Evolutionary conservation across 2,113 vertebrate species (phyloP).

Genomic region (Proterorhinus semilunaris): DNA sequence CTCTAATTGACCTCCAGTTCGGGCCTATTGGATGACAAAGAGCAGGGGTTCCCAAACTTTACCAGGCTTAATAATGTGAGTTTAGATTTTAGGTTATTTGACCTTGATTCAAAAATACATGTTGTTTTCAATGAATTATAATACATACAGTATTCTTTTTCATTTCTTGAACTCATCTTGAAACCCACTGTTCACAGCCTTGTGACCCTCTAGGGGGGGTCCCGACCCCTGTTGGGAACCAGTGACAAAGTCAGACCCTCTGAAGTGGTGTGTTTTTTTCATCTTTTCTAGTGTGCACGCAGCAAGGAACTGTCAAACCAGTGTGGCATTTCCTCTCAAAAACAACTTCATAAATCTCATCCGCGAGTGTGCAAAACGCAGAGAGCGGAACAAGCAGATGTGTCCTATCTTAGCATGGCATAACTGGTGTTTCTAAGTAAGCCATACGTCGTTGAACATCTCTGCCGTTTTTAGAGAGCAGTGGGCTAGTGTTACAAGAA

Average conservation of each 20-base stretch:
- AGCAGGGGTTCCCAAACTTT: background rate
- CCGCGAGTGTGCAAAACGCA: constrained; percentile 9
- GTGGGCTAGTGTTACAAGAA: constrained; percentile 39
- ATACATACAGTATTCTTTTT: too few relatives aligned
- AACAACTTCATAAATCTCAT: constrained; percentile 66
- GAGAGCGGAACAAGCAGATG: constrained; percentile 56
- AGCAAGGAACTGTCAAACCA: constrained; percentile 43
- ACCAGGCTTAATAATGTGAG: too few relatives aligned
- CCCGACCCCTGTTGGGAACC: too few relatives aligned
- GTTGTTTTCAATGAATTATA: too few relatives aligned
- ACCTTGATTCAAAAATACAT: too few relatives aligned
- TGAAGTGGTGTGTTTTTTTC: too few relatives aligned
- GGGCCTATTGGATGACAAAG: constrained; percentile 24
- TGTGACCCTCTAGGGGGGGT: too few relatives aligned
- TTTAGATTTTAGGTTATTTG: too few relatives aligned
- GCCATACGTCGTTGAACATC: constrained; percentile 11
- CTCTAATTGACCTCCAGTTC: constrained; percentile 14
- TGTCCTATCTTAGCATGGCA: constrained; percentile 61
- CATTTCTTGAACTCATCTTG: too few relatives aligned
- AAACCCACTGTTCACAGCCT: too few relatives aligned
- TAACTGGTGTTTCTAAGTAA: constrained; percentile 61
- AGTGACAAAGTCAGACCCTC: too few relatives aligned
- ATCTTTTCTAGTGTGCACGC: constrained; percentile 14
- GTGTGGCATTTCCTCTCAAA: constrained; percentile 44
- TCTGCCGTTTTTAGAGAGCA: constrained; percentile 41